Evolutionary conservation across 2,888 invertebrate species (phyloP).

Genomic region (Spilosoma lubricipeda): DNA sequence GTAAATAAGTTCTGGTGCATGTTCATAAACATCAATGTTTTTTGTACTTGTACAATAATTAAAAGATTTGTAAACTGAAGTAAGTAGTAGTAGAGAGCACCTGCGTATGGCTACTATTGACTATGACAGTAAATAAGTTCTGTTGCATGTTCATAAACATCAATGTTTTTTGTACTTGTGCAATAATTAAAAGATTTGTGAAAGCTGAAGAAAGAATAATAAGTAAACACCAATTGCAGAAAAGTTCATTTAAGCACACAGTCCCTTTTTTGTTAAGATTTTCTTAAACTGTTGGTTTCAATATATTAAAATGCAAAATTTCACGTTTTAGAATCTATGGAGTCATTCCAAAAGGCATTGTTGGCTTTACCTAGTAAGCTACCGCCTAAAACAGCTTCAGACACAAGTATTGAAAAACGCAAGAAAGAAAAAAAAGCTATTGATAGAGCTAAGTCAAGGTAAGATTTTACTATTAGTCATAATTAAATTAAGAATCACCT

Average conservation of each 20-base stretch:
- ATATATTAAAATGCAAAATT: not conserved
- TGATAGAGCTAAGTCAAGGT: conserved; percentile 87
- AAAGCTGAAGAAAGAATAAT: not conserved
- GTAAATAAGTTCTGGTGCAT: too few species aligned
- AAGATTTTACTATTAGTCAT: conserved; percentile 5
- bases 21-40: too few species aligned
- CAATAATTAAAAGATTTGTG: not conserved
- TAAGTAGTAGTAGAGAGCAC: too few species aligned
- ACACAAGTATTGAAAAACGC: conserved; percentile 59
- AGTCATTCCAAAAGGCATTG: conserved; percentile 80
- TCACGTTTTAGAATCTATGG: conserved; percentile 81
- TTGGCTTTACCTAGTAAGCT: conserved; percentile 63
- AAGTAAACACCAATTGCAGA: too few species aligned
- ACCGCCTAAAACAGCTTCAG: conserved; percentile 61
- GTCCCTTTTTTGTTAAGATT: not conserved
- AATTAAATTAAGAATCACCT: not conserved
- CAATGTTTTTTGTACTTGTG: too few species aligned
- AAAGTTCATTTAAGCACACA: too few species aligned
- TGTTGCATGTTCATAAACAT: too few species aligned
- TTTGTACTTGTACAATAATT: too few species aligned
- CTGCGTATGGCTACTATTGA: too few species aligned
- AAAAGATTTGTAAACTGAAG: not conserved
- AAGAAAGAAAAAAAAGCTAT: conserved; percentile 76
- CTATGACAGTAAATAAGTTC: too few species aligned
- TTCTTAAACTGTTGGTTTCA: not conserved